Conservation (phyloP, 2,113 vertebrate genomes). For the Rhabdornis inornatus region DNA sequence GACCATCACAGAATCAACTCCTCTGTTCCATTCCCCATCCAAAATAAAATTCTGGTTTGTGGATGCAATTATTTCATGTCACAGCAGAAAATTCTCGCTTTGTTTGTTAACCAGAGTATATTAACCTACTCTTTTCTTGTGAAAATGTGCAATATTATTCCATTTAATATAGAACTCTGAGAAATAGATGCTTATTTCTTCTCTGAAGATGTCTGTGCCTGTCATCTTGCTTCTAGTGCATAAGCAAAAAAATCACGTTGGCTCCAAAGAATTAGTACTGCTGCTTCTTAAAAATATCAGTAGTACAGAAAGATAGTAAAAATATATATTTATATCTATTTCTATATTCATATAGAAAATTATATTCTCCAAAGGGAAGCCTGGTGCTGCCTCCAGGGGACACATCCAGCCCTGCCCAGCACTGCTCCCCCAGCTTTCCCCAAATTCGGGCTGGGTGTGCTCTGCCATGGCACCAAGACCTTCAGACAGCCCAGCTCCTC, state of each 20-base stretch:
- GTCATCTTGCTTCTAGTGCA: neutral
- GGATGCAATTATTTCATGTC: neutral
- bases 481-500: neutral
- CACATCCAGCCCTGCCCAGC: neutral
- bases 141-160: neutral
- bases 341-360: neutral
- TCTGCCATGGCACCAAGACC: rapidly evolving
- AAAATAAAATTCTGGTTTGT: neutral
- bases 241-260: neutral
- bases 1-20: neutral
- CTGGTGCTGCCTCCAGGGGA: neutral
- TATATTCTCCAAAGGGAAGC: neutral
- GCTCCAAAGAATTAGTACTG: neutral
- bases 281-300: neutral
- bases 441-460: rapidly evolving
- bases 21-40: neutral
- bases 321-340: neutral
- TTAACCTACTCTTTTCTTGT: neutral
- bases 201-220: neutral
- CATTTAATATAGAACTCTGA: neutral
- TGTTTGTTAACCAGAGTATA: neutral
- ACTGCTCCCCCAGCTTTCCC: too few relatives aligned
- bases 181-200: neutral
- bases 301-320: neutral
- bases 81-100: neutral